Evolutionary conservation across 2,888 invertebrate species (phyloP).

Genomic region (Nomada goodeniana): DNA sequence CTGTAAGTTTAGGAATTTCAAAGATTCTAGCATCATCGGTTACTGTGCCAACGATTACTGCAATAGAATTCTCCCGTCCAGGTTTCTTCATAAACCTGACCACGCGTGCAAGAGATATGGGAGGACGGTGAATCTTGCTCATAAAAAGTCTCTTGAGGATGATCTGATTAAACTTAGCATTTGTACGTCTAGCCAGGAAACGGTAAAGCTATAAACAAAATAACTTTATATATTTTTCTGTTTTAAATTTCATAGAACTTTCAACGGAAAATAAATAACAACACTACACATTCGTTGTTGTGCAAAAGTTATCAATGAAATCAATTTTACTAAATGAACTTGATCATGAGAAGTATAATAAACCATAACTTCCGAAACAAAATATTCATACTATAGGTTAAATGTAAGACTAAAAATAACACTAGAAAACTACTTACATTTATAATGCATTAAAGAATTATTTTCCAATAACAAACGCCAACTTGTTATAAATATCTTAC

Average conservation of each 20-base stretch:
- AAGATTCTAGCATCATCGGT: conserved; percentile 97
- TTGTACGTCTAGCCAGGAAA: conserved; percentile 97
- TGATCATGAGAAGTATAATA: no score
- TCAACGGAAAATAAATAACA: no score
- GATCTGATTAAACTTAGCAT: conserved; percentile 98
- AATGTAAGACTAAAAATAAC: neutral
- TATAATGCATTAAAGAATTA: neutral
- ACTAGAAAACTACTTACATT: neutral
- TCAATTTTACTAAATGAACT: no score
- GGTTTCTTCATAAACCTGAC: conserved; percentile 94
- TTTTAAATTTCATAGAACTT: no score
- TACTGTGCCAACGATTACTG: conserved; percentile 97
- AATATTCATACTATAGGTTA: neutral
- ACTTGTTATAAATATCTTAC: neutral
- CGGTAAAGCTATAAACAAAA: conserved; percentile 92
- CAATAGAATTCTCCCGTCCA: conserved; percentile 93
- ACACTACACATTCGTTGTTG: no score
- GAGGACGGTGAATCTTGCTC: conserved; percentile 98
- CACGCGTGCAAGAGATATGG: conserved; percentile 95
- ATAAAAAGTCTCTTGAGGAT: conserved; percentile 97
- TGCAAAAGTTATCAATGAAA: no score
- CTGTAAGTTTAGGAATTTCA: conserved; percentile 95
- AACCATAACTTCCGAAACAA: neutral
- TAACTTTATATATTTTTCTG: neutral
- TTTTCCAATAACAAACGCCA: neutral